Evolutionary conservation across 2,888 invertebrate species (phyloP).

Genomic region (Adelphocoris suturalis): DNA sequence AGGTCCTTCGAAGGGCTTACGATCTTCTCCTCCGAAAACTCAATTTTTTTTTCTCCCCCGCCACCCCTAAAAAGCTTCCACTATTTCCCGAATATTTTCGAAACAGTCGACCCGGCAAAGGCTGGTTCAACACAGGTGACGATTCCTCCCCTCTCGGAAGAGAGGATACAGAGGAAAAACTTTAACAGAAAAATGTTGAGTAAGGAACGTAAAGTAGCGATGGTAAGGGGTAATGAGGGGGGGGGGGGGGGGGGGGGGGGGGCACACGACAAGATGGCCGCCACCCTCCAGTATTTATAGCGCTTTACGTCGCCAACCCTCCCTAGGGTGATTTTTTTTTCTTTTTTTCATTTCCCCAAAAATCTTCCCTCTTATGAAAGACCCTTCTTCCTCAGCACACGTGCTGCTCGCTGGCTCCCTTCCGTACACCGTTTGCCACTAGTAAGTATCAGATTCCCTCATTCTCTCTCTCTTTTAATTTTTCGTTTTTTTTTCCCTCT

Average conservation of each 20-base stretch:
- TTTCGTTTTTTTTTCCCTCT: conserved; percentile 1
- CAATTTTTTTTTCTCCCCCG: not conserved
- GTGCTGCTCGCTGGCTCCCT: conserved; percentile 30
- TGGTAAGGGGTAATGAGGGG: not conserved
- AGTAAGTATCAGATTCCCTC: conserved; percentile 33
- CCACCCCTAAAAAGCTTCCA: not conserved
- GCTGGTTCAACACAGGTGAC: conserved; percentile 21
- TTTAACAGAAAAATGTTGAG: conserved; percentile 1
- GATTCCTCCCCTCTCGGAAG: not conserved
- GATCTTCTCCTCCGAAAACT: not conserved
- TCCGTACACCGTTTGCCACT: conserved; percentile 3
- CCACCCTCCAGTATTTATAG: conserved; percentile 71
- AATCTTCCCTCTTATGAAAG: conserved; percentile 57
- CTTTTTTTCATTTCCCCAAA: conserved; percentile 63
- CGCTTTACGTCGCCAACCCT: conserved; percentile 42
- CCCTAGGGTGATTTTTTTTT: not conserved
- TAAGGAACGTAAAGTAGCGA: not conserved
- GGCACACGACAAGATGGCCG: conserved; percentile 72
- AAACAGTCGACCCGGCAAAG: too few species aligned
- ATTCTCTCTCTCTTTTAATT: conserved; percentile 24
- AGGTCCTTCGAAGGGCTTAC: not conserved
- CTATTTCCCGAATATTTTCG: not conserved
- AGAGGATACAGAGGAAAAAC: not conserved
- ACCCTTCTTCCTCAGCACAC: conserved; percentile 51
- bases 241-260: conserved; percentile 27